Evolutionary conservation across 2,888 invertebrate genomes (phyloP).

Genomic region (Psylliodes chrysocephalus): DNA sequence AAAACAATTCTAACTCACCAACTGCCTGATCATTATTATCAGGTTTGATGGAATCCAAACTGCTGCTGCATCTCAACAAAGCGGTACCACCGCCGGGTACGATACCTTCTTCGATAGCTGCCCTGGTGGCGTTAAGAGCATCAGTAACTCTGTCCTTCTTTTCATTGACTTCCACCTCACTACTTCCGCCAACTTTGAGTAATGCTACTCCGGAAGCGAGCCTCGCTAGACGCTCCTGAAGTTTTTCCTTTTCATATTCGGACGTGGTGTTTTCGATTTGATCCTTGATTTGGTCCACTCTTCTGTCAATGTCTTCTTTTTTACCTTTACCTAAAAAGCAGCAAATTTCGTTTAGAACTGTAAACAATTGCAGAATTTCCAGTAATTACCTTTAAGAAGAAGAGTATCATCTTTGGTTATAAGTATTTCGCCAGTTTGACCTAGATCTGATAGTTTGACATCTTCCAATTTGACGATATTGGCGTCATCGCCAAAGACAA

Average conservation of each 20-base stretch:
- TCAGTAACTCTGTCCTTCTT: conserved; percentile 66
- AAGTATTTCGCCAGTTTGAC: conserved; percentile 64
- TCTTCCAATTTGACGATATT: conserved; percentile 65
- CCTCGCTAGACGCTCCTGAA: conserved; percentile 66
- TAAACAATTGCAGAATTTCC: too few relatives aligned
- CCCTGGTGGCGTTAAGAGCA: conserved; percentile 65
- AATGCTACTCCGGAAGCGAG: conserved; percentile 66
- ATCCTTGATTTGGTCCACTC: conserved; percentile 63
- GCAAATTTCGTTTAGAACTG: too few relatives aligned
- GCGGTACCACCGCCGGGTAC: conserved; percentile 67
- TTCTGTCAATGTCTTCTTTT: conserved; percentile 61
- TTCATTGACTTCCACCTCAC: conserved; percentile 67
- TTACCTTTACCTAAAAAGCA: conserved; percentile 53
- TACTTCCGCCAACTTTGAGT: conserved; percentile 65
- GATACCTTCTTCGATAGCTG: conserved; percentile 67
- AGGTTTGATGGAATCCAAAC: conserved; percentile 58
- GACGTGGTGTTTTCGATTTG: conserved; percentile 64
- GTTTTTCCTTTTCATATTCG: conserved; percentile 66
- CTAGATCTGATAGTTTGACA: conserved; percentile 62
- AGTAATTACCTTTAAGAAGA: conserved; percentile 59
- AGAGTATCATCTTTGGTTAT: conserved; percentile 67
- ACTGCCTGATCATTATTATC: conserved; percentile 62
- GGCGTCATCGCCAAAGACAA: conserved; percentile 64
- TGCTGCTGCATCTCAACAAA: conserved; percentile 61
- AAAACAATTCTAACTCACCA: conserved; percentile 58